phyloP scores from a whole-genome alignment of 2,888 invertebrate species.

The Erebia ligea region DNA sequence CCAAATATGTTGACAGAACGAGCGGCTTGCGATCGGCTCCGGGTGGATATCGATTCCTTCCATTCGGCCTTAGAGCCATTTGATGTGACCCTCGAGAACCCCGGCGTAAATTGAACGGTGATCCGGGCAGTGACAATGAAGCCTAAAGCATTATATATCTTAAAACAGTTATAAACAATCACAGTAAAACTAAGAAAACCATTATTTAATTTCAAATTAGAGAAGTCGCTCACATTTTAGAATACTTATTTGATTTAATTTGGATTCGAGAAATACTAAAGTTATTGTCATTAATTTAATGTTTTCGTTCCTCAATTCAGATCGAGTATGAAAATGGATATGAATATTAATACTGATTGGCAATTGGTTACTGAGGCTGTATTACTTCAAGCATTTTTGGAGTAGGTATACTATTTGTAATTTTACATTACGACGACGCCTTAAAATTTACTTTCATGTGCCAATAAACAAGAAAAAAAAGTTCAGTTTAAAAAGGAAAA shows the following conservation, averaged over 20 bases:
- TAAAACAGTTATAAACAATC: slow-evolving; percentile 44
- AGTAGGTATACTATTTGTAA: slow-evolving; percentile 46
- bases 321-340: slow-evolving; percentile 57
- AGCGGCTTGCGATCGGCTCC: slow-evolving; percentile 96
- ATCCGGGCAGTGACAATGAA: slow-evolving; percentile 98
- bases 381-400: slow-evolving; percentile 50
- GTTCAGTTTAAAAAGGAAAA: slow-evolving; percentile 53
- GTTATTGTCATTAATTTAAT: slow-evolving; percentile 35
- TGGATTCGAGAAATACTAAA: slow-evolving; percentile 46
- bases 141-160: slow-evolving; percentile 85
- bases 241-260: slow-evolving; percentile 22
- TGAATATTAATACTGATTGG: slow-evolving; percentile 47
- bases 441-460: slow-evolving; percentile 76
- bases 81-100: slow-evolving; percentile 96
- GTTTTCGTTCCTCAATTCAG: slow-evolving; percentile 76
- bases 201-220: not conserved
- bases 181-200: not conserved
- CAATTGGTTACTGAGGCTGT: slow-evolving; percentile 75
- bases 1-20: slow-evolving; percentile 96
- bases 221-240: not conserved
- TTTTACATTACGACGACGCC: slow-evolving; percentile 52
- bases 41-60: slow-evolving; percentile 90
- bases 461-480: slow-evolving; percentile 75
- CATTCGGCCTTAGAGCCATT: slow-evolving; percentile 92
- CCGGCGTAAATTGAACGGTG: slow-evolving; percentile 96